A percentile compares a stretch with the other conserved stretches of the same genome.
Conservation (phyloP, 1,140 invertebrate species). For the Trichomalopsis sarcophagae region DNA sequence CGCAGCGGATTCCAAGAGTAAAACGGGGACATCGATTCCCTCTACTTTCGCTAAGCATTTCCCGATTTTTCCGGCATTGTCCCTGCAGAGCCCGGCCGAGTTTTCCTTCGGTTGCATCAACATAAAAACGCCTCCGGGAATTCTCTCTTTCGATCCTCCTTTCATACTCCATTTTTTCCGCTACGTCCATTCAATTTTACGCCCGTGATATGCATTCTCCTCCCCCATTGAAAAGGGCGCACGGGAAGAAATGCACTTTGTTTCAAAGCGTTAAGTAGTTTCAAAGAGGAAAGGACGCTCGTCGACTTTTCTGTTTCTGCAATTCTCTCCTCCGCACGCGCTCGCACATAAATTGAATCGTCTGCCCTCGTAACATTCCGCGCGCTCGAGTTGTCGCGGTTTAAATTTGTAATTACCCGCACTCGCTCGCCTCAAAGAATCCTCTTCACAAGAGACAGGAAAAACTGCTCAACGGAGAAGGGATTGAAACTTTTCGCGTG, state of each 20-base stretch:
- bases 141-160: background rate
- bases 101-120: background rate
- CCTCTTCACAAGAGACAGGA: background rate
- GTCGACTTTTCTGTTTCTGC: too few species aligned
- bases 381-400: background rate
- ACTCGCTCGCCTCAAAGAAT: background rate
- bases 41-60: slow-evolving; percentile 27
- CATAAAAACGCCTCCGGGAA: background rate
- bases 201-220: too few species aligned
- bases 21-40: slow-evolving; percentile 31
- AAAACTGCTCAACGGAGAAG: background rate
- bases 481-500: background rate
- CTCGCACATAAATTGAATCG: too few species aligned
- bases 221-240: too few species aligned
- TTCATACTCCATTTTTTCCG: background rate
- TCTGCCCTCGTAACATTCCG: background rate
- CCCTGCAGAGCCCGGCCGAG: background rate
- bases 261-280: too few species aligned
- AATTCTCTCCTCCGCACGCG: too few species aligned
- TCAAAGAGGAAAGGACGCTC: too few species aligned
- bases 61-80: slow-evolving; percentile 8
- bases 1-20: slow-evolving; percentile 12
- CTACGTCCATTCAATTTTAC: background rate
- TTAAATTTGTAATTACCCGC: background rate
- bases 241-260: too few species aligned